Conservation (phyloP, 53 echinoderm and acorn worm genomes). For the Temnopleurus reevesii region DNA sequence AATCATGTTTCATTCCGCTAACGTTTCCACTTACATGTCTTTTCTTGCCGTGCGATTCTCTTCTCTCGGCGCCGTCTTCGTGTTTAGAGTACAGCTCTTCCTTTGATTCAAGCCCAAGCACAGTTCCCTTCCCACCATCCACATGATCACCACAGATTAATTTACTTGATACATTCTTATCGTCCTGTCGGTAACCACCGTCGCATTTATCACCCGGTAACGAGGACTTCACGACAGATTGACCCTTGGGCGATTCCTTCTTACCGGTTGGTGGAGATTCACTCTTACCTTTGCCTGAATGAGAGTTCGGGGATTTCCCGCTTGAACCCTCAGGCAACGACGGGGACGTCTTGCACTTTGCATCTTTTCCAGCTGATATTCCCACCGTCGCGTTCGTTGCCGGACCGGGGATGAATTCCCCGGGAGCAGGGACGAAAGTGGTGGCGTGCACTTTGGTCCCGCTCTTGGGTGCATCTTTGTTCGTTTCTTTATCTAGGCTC, state of each 20-base stretch:
- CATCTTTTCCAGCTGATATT: conserved; percentile 28
- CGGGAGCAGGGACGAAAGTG: conserved; percentile 90
- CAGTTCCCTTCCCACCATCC: conserved; percentile 10
- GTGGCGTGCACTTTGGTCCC: conserved; percentile 98
- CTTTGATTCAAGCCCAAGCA: neutral
- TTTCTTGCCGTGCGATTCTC: conserved; percentile 22
- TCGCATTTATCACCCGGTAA: neutral
- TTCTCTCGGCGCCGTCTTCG: conserved; percentile 41
- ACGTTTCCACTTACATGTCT: conserved; percentile 23
- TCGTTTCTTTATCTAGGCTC: conserved; percentile 83
- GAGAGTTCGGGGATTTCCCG: conserved; percentile 28
- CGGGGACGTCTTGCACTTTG: conserved; percentile 31
- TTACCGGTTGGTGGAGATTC: neutral
- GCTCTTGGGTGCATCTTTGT: conserved; percentile 76
- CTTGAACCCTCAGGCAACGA: neutral
- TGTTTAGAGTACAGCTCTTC: conserved; percentile 30
- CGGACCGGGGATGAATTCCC: conserved; percentile 90
- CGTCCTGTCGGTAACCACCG: conserved; percentile 33
- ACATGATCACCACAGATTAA: conserved; percentile 12
- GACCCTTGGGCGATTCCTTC: conserved; percentile 30
- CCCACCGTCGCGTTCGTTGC: conserved; percentile 66
- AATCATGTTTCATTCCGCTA: neutral
- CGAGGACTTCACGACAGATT: neutral
- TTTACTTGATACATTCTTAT: conserved; percentile 55
- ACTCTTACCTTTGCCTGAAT: neutral